Percentiles rank a stretch among this genome's conserved stretches.
These are phyloP conservation scores for Drosophila lacertosa DNA, from an alignment of 1,140 invertebrate genomes.

Conservation along the genomic window DNA sequence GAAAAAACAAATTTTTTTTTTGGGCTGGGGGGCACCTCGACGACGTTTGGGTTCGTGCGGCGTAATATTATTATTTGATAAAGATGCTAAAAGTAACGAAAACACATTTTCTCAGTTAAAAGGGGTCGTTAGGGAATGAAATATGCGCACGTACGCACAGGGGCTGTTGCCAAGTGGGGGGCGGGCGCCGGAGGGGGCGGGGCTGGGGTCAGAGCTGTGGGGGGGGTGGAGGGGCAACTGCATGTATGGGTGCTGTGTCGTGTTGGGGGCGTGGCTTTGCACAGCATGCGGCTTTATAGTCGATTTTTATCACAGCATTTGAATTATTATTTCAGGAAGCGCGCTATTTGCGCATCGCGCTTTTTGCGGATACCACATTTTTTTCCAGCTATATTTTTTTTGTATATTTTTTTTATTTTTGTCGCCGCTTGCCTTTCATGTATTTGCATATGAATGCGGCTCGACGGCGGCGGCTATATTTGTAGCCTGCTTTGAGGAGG, in stretches of 20 bases:
- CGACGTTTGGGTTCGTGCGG: slow-evolving; percentile 78
- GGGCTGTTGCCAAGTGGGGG: slow-evolving; percentile 38
- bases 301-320: slow-evolving; percentile 83
- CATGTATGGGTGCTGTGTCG: slow-evolving; percentile 47
- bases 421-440: slow-evolving; percentile 55
- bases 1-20: slow-evolving; percentile 42
- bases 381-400: slow-evolving; percentile 41
- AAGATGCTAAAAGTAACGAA: slow-evolving; percentile 84
- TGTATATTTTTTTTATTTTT: slow-evolving; percentile 2
- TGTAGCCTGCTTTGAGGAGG: slow-evolving; percentile 50
- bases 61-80: slow-evolving; percentile 84
- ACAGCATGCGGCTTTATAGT: slow-evolving; percentile 76
- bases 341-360: slow-evolving; percentile 83
- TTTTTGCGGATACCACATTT: slow-evolving; percentile 76
- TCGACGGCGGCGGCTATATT: slow-evolving; percentile 60
- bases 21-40: slow-evolving; percentile 50
- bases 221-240: slow-evolving; percentile 14
- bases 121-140: slow-evolving; percentile 84
- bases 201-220: neutral
- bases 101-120: slow-evolving; percentile 84
- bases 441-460: slow-evolving; percentile 81
- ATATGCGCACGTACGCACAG: slow-evolving; percentile 83
- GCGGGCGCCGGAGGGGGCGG: neutral
- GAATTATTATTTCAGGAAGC: slow-evolving; percentile 84
- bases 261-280: slow-evolving; percentile 46